Percentiles rank a stretch among this genome's conserved stretches.
phyloP scores from a whole-genome alignment of 2,888 invertebrate genomes.

The Pyrocoelia pectoralis region DNA sequence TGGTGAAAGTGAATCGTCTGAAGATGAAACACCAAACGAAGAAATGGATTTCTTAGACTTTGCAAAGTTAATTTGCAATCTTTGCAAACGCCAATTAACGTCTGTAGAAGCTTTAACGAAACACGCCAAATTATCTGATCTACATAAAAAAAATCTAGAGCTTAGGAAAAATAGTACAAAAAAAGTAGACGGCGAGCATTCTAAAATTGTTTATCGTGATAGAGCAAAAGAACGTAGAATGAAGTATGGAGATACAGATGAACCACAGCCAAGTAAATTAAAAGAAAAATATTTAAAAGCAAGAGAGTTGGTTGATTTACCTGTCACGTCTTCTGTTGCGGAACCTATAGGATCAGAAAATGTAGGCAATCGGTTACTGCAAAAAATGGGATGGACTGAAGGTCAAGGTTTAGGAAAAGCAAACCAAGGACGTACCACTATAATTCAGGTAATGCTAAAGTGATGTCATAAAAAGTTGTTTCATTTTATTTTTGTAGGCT shows the following conservation, averaged over 20 bases:
- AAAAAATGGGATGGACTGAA: constrained; percentile 99
- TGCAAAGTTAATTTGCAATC: constrained; percentile 87
- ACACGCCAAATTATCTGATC: constrained; percentile 91
- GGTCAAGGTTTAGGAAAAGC: constrained; percentile 94
- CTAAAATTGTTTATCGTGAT: constrained; percentile 79
- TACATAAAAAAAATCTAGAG: constrained; percentile 90
- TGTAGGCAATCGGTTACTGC: constrained; percentile 92
- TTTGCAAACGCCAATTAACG: constrained; percentile 95
- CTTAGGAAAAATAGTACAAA: constrained; percentile 47
- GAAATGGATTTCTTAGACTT: constrained; percentile 86
- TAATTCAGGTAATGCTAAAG: constrained; percentile 77
- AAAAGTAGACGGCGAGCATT: constrained; percentile 27
- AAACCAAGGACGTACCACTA: constrained; percentile 92
- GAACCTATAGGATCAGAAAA: constrained; percentile 85
- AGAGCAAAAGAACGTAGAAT: constrained; percentile 94
- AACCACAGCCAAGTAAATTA: constrained; percentile 75
- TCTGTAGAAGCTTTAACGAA: constrained; percentile 87
- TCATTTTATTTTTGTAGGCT: constrained; percentile 64
- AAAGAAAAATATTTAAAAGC: constrained; percentile 77
- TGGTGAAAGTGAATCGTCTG: constrained; percentile 75
- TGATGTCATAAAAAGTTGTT: background rate
- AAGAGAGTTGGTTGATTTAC: constrained; percentile 60
- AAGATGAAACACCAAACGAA: constrained; percentile 66
- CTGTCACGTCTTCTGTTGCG: constrained; percentile 66
- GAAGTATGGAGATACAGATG: constrained; percentile 91